Evolutionary conservation across 2,113 vertebrate species (phyloP).

Genomic region (Salvelinus fontinalis): DNA sequence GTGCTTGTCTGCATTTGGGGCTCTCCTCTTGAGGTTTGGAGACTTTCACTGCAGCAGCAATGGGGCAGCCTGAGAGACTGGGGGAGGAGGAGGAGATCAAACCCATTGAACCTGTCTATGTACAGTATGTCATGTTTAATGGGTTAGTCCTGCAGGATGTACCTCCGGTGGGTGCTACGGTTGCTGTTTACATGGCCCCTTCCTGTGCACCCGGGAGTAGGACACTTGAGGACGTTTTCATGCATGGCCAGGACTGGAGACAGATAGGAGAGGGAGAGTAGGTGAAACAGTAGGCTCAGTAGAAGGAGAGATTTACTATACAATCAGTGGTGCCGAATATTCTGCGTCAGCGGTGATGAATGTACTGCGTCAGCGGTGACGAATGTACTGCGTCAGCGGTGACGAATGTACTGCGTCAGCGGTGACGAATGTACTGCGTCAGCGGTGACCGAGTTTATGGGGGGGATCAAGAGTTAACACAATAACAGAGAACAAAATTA

Average conservation of each 20-base stretch:
- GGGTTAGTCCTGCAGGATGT: constrained; percentile 25
- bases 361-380: no score
- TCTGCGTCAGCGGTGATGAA: background rate
- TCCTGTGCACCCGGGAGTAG: constrained; percentile 96
- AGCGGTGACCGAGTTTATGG: background rate
- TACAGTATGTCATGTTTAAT: constrained; percentile 49
- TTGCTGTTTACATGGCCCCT: constrained; percentile 99
- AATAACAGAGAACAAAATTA: background rate
- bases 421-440: no score
- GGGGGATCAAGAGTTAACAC: background rate
- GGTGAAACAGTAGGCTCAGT: background rate
- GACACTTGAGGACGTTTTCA: constrained; percentile 98
- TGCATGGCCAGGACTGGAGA: constrained; percentile 95
- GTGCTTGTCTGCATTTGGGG: constrained; percentile 80
- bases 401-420: no score
- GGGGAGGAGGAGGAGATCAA: constrained; percentile 46
- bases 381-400: no score
- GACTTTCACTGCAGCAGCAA: constrained; percentile 96
- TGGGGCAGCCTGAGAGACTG: constrained; percentile 98
- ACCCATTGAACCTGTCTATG: constrained; percentile 44
- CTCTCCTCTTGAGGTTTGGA: constrained; percentile 92
- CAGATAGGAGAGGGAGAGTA: background rate
- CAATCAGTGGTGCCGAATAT: background rate
- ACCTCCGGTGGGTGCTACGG: constrained; percentile 96
- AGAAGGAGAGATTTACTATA: constrained; percentile 13